A percentile compares a stretch with the other conserved stretches of the same genome.
These are phyloP conservation scores for Sinosuthora webbiana DNA, from an alignment of 2,113 vertebrate species.

Conservation along the genomic window DNA sequence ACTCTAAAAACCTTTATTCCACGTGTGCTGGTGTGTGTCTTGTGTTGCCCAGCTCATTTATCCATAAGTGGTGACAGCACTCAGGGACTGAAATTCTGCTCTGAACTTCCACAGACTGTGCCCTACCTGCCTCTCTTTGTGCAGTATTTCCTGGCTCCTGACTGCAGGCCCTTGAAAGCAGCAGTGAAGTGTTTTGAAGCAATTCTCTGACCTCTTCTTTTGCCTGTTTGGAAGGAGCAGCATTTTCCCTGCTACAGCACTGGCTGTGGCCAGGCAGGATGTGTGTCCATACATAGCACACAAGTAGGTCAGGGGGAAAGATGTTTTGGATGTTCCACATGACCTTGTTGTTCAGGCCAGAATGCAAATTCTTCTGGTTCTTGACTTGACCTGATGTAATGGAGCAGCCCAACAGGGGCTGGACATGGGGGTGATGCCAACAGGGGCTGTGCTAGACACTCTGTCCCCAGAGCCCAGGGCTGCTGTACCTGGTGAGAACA, in stretches of 20 bases:
- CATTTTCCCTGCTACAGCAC: not conserved
- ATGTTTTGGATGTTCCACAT: not conserved
- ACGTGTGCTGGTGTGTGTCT: not conserved
- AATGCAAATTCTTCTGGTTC: not conserved
- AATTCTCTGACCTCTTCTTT: not conserved
- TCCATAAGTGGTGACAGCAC: not conserved
- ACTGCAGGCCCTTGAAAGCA: not conserved
- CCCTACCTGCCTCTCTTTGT: not conserved
- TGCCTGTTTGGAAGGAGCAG: not conserved
- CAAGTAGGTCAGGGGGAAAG: not conserved
- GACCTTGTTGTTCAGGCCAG: not conserved
- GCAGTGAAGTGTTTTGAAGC: not conserved
- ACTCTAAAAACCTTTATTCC: not conserved
- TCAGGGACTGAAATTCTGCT: not conserved
- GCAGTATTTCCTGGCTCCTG: not conserved
- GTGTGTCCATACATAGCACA: not conserved
- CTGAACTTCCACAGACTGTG: not conserved
- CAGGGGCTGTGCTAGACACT: not conserved
- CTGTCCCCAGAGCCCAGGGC: not conserved
- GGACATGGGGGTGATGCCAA: fast-evolving
- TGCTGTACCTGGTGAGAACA: not conserved
- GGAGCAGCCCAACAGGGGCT: not conserved
- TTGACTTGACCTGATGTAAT: not conserved
- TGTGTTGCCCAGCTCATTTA: not conserved
- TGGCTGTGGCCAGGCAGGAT: not conserved